Percentiles rank a stretch among this genome's conserved stretches.
Evolutionary conservation across 1,140 invertebrate species (phyloP).

Genomic region (Hyles euphorbiae): DNA sequence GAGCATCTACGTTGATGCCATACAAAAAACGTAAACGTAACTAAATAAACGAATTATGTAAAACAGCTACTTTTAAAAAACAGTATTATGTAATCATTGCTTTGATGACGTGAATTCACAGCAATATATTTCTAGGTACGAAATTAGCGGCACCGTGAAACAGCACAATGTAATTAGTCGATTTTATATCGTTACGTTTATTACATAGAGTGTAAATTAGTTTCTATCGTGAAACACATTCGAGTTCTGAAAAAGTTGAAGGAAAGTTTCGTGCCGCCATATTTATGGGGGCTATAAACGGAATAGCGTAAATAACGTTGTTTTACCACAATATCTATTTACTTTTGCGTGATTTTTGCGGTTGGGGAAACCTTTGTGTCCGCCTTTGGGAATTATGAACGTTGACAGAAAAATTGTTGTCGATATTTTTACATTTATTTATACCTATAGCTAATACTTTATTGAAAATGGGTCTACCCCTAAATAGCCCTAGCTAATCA

Average conservation of each 20-base stretch:
- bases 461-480: no score
- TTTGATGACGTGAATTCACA: constrained; percentile 2
- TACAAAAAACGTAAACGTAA: no score
- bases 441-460: no score
- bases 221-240: neutral
- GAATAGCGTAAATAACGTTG: constrained; percentile 10
- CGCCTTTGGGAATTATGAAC: neutral
- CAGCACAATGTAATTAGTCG: no score
- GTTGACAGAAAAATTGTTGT: neutral
- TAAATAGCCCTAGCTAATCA: no score
- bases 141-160: neutral
- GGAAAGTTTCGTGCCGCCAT: no score
- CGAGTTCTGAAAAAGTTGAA: neutral
- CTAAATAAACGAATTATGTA: no score
- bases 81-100: neutral
- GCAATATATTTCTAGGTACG: neutral
- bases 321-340: constrained; percentile 9
- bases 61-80: no score
- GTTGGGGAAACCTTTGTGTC: constrained; percentile 2
- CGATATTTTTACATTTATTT: neutral
- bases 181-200: constrained; percentile 3
- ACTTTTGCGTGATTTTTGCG: constrained; percentile 9
- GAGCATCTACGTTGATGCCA: no score
- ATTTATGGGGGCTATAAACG: no score
- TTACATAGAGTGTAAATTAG: constrained; percentile 2